Evolutionary conservation across 2,113 vertebrate species (phyloP).

Genomic region (Osmerus mordax): DNA sequence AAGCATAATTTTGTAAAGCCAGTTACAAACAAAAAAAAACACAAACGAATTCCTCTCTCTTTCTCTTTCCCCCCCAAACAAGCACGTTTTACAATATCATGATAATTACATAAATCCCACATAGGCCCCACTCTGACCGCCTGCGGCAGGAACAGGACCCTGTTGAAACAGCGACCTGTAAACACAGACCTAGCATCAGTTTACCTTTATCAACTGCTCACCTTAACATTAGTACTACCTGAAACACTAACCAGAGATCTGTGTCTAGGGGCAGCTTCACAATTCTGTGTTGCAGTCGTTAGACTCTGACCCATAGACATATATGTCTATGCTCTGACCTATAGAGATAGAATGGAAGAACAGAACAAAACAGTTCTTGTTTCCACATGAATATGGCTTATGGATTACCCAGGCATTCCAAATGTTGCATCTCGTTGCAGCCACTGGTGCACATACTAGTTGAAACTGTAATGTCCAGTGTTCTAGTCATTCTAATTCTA

Average conservation of each 20-base stretch:
- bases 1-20: constrained; percentile 86
- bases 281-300: constrained; percentile 59
- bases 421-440: constrained; percentile 20
- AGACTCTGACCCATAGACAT: constrained; percentile 18
- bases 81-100: constrained; percentile 69
- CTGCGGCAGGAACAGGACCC: constrained; percentile 83
- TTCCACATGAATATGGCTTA: constrained; percentile 50
- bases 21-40: constrained; percentile 81
- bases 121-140: constrained; percentile 80
- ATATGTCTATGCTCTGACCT: constrained; percentile 26
- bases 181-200: constrained; percentile 42
- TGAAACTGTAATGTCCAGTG: constrained; percentile 36
- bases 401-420: constrained; percentile 33
- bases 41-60: constrained; percentile 61
- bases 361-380: constrained; percentile 38
- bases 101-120: constrained; percentile 58
- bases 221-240: not conserved
- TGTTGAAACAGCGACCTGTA: constrained; percentile 48
- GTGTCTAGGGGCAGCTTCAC: constrained; percentile 43
- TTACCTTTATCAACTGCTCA: not conserved
- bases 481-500: constrained; percentile 44
- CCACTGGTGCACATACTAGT: constrained; percentile 32
- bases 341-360: constrained; percentile 51
- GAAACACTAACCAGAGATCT: constrained; percentile 32
- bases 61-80: constrained; percentile 65